phyloP scores from a whole-genome alignment of 2,113 vertebrate species.

The Willisornis vidua region DNA sequence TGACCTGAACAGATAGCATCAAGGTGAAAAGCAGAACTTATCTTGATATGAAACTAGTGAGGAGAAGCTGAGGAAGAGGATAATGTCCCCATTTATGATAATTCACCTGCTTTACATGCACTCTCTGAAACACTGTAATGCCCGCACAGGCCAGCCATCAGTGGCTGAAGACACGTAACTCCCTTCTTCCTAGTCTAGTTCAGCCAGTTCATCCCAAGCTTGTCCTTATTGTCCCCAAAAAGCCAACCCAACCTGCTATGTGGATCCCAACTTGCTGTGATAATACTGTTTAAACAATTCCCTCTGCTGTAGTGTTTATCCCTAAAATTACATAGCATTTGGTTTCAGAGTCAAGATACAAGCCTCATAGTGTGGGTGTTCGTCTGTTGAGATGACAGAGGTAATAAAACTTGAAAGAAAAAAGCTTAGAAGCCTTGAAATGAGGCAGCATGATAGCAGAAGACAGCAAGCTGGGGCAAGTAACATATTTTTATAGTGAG shows the following conservation, averaged over 20 bases:
- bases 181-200: not conserved
- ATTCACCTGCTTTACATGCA: not conserved
- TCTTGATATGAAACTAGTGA: not conserved
- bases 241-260: too few relatives aligned
- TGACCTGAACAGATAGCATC: not conserved
- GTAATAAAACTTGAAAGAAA: not conserved
- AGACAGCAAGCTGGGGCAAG: not conserved
- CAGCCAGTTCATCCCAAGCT: not conserved
- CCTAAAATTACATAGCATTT: not conserved
- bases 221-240: too few relatives aligned
- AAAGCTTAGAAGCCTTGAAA: not conserved
- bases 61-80: not conserved
- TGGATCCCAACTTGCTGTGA: not conserved
- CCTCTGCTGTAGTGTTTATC: not conserved
- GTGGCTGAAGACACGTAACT: not conserved
- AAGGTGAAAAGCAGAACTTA: not conserved
- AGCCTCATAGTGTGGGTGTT: not conserved
- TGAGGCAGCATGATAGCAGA: not conserved
- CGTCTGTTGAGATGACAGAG: not conserved
- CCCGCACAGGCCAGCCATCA: too few relatives aligned
- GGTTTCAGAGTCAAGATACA: not conserved
- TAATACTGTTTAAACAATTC: not conserved
- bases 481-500: not conserved
- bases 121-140: not conserved
- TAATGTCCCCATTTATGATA: not conserved